phyloP scores from a whole-genome alignment of 2,888 invertebrate genomes.

The Spicauda simplicius region DNA sequence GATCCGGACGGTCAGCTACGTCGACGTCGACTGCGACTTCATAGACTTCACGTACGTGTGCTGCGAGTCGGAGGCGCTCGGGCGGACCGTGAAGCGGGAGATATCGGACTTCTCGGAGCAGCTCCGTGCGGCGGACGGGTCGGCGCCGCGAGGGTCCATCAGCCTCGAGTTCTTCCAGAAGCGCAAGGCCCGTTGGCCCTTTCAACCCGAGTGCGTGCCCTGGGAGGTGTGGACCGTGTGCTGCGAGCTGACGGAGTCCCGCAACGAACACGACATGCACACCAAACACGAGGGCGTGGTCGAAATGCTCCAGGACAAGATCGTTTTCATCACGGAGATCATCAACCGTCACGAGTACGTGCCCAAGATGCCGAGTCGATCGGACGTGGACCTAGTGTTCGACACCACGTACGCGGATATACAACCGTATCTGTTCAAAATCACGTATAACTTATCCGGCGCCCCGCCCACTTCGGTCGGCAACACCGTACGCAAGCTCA shows the following conservation, averaged over 20 bases:
- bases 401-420: slow-evolving; percentile 97
- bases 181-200: slow-evolving; percentile 95
- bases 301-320: slow-evolving; percentile 95
- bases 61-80: slow-evolving; percentile 93
- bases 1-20: slow-evolving; percentile 97
- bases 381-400: slow-evolving; percentile 96
- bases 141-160: slow-evolving; percentile 90
- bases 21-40: slow-evolving; percentile 98
- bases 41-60: slow-evolving; percentile 99
- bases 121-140: slow-evolving; percentile 88
- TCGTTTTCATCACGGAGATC: slow-evolving; percentile 96
- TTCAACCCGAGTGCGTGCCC: slow-evolving; percentile 95
- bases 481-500: slow-evolving; percentile 94
- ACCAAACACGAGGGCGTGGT: slow-evolving; percentile 94
- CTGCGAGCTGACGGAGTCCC: slow-evolving; percentile 93
- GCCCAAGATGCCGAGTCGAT: slow-evolving; percentile 97
- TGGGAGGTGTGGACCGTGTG: slow-evolving; percentile 99
- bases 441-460: slow-evolving; percentile 92
- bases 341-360: slow-evolving; percentile 98
- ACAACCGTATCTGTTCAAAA: slow-evolving; percentile 98
- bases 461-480: slow-evolving; percentile 92
- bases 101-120: slow-evolving; percentile 92
- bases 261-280: slow-evolving; percentile 94
- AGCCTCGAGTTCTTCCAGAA: slow-evolving; percentile 98
- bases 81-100: slow-evolving; percentile 89